Evolutionary conservation across 2,888 invertebrate species (phyloP).

Genomic region (Mayetiola destructor): DNA sequence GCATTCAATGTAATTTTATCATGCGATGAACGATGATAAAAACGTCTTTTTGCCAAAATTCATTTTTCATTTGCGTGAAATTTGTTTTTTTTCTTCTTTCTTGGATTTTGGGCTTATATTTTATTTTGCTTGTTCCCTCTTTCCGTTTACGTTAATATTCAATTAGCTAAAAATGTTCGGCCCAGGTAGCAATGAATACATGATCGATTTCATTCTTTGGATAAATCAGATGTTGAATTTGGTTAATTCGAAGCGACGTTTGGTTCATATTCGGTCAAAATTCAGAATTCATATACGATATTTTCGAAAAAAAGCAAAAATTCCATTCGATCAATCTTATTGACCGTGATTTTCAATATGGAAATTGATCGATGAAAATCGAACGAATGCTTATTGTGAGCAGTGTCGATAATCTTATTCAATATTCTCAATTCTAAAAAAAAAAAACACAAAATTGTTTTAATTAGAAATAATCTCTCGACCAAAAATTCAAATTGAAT

Average conservation of each 20-base stretch:
- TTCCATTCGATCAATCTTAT: neutral
- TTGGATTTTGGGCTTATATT: neutral
- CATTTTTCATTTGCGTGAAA: neutral
- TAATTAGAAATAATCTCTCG: neutral
- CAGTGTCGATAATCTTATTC: neutral
- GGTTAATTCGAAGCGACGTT: neutral
- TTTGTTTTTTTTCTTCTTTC: neutral
- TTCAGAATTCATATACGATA: neutral
- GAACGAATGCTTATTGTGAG: too few relatives aligned
- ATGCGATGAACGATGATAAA: neutral
- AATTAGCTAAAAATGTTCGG: neutral
- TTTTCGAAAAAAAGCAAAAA: neutral
- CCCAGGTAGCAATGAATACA: slow-evolving; percentile 10
- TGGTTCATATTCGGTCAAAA: neutral
- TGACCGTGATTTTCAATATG: neutral
- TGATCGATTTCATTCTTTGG: too few relatives aligned
- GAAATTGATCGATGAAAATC: slow-evolving; percentile 3
- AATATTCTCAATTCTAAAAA: slow-evolving; percentile 2
- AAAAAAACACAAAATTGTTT: neutral
- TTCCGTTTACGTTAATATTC: neutral
- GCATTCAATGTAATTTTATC: neutral
- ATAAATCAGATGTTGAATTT: neutral
- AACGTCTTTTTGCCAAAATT: too few relatives aligned
- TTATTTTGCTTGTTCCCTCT: neutral
- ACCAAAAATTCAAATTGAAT: neutral